phyloP scores from a whole-genome alignment of 2,888 invertebrate species.

The Dusona sp. region DNA sequence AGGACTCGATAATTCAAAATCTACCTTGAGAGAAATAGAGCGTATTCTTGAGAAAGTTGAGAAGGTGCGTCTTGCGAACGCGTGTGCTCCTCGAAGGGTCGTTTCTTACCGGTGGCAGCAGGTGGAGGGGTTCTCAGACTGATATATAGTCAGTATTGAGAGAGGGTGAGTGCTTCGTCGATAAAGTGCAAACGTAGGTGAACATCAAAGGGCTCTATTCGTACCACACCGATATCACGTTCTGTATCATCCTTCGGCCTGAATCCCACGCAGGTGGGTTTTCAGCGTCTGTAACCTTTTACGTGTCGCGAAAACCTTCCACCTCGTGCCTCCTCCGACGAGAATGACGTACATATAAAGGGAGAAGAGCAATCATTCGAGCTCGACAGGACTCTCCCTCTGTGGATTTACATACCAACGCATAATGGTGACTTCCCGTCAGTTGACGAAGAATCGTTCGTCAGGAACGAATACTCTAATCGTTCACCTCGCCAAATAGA shows the following conservation, averaged over 20 bases:
- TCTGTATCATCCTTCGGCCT: slow-evolving; percentile 19
- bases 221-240: not conserved
- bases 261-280: slow-evolving; percentile 28
- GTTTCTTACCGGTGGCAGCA: slow-evolving; percentile 55
- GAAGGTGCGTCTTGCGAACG: slow-evolving; percentile 44
- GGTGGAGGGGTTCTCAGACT: slow-evolving; percentile 22
- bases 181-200: slow-evolving; percentile 63
- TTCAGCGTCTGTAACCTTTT: slow-evolving; percentile 48
- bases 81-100: slow-evolving; percentile 45
- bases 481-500: slow-evolving; percentile 36
- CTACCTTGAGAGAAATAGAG: not conserved
- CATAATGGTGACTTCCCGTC: slow-evolving; percentile 50
- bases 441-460: slow-evolving; percentile 50
- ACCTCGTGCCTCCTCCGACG: slow-evolving; percentile 31
- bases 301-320: slow-evolving; percentile 33
- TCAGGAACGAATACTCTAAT: slow-evolving; percentile 38
- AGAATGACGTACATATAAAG: slow-evolving; percentile 25
- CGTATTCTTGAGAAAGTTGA: not conserved
- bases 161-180: slow-evolving; percentile 38
- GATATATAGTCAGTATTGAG: slow-evolving; percentile 18
- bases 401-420: slow-evolving; percentile 50
- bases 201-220: slow-evolving; percentile 52
- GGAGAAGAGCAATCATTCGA: slow-evolving; percentile 29
- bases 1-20: not conserved
- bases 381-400: slow-evolving; percentile 35